These are phyloP conservation scores for Ariolimax columbianus DNA, from an alignment of 2,888 invertebrate genomes.

Conservation along the genomic window DNA sequence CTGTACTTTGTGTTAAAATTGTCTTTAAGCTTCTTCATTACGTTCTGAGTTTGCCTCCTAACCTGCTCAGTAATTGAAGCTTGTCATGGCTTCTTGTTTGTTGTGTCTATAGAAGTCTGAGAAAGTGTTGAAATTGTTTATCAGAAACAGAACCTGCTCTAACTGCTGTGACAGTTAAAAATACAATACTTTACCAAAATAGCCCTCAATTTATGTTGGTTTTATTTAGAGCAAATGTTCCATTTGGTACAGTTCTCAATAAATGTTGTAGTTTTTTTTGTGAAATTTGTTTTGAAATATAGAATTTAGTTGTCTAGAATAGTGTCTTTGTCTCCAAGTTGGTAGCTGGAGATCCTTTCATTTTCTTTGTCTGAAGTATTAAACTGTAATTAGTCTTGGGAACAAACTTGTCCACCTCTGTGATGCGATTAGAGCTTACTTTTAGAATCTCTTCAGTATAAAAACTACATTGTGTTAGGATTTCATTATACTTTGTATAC, in stretches of 20 bases:
- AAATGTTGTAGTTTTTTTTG: neutral
- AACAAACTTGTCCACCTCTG: no score
- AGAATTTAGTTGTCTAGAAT: no score
- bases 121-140: neutral
- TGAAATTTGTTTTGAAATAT: neutral
- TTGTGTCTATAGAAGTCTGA: slow-evolving; percentile 20
- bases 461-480: no score
- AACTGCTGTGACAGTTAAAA: neutral
- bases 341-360: no score
- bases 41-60: slow-evolving; percentile 1
- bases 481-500: no score
- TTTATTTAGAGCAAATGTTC: neutral
- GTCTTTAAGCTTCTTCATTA: neutral
- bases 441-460: no score
- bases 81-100: slow-evolving; percentile 23
- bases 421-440: no score
- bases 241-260: neutral
- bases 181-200: neutral
- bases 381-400: no score
- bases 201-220: neutral
- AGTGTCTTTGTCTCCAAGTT: no score
- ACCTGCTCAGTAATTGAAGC: slow-evolving; percentile 8
- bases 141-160: slow-evolving; percentile 15
- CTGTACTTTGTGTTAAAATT: neutral
- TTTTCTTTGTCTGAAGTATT: no score